Conservation (phyloP, 2,888 invertebrate species). For the Agonopterix alstromeriana region DNA sequence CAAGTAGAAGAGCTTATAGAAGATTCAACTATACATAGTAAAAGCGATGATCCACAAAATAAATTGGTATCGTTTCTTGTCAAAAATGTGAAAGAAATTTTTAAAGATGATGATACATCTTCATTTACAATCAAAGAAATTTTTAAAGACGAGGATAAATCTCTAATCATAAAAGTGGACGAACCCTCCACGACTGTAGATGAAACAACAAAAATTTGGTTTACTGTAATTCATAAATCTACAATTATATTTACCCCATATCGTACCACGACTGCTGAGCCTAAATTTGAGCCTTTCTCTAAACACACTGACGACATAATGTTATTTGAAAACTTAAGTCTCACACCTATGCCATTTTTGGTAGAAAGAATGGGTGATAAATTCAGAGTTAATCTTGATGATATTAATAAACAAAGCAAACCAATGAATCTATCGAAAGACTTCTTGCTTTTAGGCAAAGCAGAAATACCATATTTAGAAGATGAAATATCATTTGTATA, state of each 20-base stretch:
- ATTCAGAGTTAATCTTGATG: slow-evolving; percentile 10
- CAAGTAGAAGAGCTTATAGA: slow-evolving; percentile 34
- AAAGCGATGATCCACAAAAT: slow-evolving; percentile 22
- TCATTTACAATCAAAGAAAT: too few species aligned
- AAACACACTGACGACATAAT: slow-evolving; percentile 12
- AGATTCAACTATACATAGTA: slow-evolving; percentile 2
- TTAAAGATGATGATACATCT: slow-evolving; percentile 17
- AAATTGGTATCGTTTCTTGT: slow-evolving; percentile 45
- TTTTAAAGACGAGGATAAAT: too few species aligned
- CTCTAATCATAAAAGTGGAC: slow-evolving; percentile 1
- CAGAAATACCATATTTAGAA: slow-evolving; percentile 1
- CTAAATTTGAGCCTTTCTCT: too few species aligned
- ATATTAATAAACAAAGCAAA: slow-evolving; percentile 3
- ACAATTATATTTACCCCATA: slow-evolving; percentile 4
- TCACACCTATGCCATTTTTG: slow-evolving; percentile 16
- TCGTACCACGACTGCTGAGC: too few species aligned
- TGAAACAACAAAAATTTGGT: not conserved
- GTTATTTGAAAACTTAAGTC: slow-evolving; percentile 23
- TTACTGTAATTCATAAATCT: not conserved
- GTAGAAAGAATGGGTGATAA: slow-evolving; percentile 17
- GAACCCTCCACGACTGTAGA: slow-evolving; percentile 8
- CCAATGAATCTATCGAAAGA: slow-evolving; percentile 14
- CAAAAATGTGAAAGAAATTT: slow-evolving; percentile 47
- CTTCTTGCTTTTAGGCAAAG: slow-evolving; percentile 19
- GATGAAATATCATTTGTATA: not conserved